These are phyloP conservation scores for Meganola albula DNA, from an alignment of 2,888 invertebrate genomes.

Conservation along the genomic window DNA sequence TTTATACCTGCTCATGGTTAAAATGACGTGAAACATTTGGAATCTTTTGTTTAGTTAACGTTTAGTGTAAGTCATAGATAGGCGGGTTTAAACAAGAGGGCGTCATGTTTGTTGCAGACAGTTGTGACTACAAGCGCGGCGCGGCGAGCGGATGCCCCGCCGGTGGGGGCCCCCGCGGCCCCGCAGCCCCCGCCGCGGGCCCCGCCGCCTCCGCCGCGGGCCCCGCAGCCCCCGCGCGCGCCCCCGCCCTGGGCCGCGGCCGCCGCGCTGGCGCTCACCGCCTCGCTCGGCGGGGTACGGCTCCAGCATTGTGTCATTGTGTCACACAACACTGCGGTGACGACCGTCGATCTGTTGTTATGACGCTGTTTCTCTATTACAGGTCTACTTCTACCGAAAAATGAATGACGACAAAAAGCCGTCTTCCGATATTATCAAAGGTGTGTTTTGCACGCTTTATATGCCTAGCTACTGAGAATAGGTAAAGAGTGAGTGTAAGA, in stretches of 20 bases:
- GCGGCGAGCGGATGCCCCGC: slow-evolving; percentile 8
- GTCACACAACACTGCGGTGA: neutral
- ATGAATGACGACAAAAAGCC: slow-evolving; percentile 27
- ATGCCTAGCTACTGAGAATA: too few relatives aligned
- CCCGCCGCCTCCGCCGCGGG: slow-evolving; percentile 30
- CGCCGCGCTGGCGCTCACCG: slow-evolving; percentile 51
- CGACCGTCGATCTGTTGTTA: too few relatives aligned
- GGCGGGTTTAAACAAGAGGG: too few relatives aligned
- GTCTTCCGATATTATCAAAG: slow-evolving; percentile 1
- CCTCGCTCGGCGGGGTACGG: slow-evolving; percentile 52
- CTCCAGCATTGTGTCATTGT: neutral
- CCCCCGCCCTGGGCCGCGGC: slow-evolving; percentile 47
- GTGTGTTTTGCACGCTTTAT: too few relatives aligned
- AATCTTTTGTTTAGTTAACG: too few relatives aligned
- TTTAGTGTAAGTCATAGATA: too few relatives aligned
- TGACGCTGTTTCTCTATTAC: slow-evolving; percentile 10
- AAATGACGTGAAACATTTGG: too few relatives aligned
- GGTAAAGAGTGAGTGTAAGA: too few relatives aligned
- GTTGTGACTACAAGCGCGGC: slow-evolving; percentile 26
- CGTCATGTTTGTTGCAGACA: slow-evolving; percentile 32
- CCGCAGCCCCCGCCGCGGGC: slow-evolving; percentile 6
- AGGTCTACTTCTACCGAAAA: slow-evolving; percentile 54
- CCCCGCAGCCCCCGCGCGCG: slow-evolving; percentile 32
- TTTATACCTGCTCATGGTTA: too few relatives aligned
- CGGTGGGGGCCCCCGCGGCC: slow-evolving; percentile 1